phyloP scores from a whole-genome alignment of 2,888 invertebrate species.

The Operophtera brumata region DNA sequence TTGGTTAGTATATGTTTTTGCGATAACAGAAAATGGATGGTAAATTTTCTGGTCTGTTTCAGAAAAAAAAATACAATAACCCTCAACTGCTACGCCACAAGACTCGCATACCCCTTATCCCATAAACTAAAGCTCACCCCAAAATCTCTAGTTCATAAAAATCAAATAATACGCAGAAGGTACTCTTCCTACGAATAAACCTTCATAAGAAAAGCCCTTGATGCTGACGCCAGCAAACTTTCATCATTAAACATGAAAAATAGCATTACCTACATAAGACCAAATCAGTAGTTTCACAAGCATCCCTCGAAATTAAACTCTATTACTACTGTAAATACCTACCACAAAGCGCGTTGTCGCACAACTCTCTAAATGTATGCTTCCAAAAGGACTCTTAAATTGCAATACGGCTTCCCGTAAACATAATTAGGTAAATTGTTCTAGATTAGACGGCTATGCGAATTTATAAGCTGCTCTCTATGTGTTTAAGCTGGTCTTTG shows the following conservation, averaged over 20 bases:
- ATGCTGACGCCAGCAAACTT: constrained; percentile 1
- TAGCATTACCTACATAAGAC: constrained; percentile 10
- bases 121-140: no score
- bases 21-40: no score
- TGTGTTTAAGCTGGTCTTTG: constrained; percentile 24
- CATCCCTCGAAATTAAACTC: constrained; percentile 25
- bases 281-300: constrained; percentile 3
- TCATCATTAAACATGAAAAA: constrained; percentile 6
- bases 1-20: no score
- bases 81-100: no score
- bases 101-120: no score
- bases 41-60: no score
- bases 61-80: background rate
- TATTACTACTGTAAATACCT: constrained; percentile 24
- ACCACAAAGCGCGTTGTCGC: constrained; percentile 26
- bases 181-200: no score
- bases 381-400: constrained; percentile 33
- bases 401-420: constrained; percentile 33
- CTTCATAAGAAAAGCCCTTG: background rate
- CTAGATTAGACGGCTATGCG: constrained; percentile 25
- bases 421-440: constrained; percentile 40
- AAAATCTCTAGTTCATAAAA: no score
- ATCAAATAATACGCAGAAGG: no score
- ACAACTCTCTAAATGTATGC: constrained; percentile 12
- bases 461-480: constrained; percentile 30